These are phyloP conservation scores for Erebia ligea DNA, from an alignment of 2,888 invertebrate species.

Conservation along the genomic window DNA sequence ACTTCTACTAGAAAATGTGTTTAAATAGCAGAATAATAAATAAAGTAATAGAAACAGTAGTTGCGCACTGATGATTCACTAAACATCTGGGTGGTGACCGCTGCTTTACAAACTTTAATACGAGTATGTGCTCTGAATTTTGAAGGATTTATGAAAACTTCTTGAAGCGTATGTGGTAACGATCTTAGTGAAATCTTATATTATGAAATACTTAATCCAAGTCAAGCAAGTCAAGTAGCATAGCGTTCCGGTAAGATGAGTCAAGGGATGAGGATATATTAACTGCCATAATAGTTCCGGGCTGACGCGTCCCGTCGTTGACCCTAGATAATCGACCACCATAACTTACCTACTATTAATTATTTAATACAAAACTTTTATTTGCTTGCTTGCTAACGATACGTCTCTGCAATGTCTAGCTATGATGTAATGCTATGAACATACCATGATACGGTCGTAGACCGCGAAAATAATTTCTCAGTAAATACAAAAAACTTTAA, in stretches of 20 bases:
- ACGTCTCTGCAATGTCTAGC: no score
- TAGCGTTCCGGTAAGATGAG: slow-evolving; percentile 6
- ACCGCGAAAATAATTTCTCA: no score
- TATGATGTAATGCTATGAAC: no score
- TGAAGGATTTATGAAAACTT: background rate
- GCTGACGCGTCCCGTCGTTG: background rate
- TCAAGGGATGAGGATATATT: background rate
- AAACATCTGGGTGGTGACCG: no score
- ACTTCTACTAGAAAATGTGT: background rate
- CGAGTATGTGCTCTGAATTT: background rate
- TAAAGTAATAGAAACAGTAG: no score
- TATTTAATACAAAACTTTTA: background rate
- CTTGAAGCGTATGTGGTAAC: background rate
- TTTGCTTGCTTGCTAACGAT: no score
- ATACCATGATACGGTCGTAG: no score
- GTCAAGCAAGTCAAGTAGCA: background rate
- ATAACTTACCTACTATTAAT: no score
- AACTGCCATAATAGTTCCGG: slow-evolving; percentile 11
- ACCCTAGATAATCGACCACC: background rate
- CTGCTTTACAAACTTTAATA: no score
- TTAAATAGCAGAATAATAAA: background rate
- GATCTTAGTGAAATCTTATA: background rate
- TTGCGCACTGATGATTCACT: no score
- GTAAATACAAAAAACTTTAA: no score
- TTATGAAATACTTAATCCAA: background rate